Percentiles rank a stretch among this genome's conserved stretches.
phyloP scores from a whole-genome alignment of 2,113 vertebrate species.

The Psophia crepitans region DNA sequence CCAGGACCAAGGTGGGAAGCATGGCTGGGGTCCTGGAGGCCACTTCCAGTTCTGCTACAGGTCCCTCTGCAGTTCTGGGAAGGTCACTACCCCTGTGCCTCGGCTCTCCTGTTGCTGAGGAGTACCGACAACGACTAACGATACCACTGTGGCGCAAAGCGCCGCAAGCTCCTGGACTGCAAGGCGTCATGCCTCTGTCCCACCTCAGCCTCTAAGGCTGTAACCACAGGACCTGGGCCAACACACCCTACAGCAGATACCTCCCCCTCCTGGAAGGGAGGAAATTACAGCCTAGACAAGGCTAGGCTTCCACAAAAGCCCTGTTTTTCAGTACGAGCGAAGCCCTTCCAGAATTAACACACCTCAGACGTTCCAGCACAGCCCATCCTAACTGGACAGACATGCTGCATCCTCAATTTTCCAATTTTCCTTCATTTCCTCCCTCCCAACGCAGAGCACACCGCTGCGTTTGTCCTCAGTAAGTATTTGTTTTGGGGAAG shows the following conservation, averaged over 20 bases:
- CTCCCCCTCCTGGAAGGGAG: not conserved
- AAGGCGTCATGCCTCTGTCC: accelerated
- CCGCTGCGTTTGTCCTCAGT: accelerated
- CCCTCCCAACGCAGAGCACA: not conserved
- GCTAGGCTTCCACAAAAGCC: not conserved
- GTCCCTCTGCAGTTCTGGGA: not conserved
- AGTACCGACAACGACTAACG: too few species aligned
- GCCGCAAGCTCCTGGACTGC: not conserved
- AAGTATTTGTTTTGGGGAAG: accelerated
- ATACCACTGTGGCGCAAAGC: not conserved
- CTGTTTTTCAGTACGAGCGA: not conserved
- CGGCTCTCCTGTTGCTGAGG: not conserved
- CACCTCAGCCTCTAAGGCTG: not conserved
- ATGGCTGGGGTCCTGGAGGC: not conserved
- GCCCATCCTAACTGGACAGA: not conserved
- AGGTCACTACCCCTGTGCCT: not conserved
- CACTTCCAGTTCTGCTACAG: not conserved
- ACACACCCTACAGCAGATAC: not conserved
- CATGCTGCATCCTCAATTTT: not conserved
- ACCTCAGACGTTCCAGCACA: not conserved
- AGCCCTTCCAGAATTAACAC: not conserved
- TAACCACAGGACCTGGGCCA: too few species aligned
- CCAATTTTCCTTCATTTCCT: not conserved
- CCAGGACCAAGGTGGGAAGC: not conserved
- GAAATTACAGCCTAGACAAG: not conserved